Percentiles rank a stretch among this genome's conserved stretches.
Conservation (phyloP, 2,113 vertebrate species). For the Colaptes auratus region DNA sequence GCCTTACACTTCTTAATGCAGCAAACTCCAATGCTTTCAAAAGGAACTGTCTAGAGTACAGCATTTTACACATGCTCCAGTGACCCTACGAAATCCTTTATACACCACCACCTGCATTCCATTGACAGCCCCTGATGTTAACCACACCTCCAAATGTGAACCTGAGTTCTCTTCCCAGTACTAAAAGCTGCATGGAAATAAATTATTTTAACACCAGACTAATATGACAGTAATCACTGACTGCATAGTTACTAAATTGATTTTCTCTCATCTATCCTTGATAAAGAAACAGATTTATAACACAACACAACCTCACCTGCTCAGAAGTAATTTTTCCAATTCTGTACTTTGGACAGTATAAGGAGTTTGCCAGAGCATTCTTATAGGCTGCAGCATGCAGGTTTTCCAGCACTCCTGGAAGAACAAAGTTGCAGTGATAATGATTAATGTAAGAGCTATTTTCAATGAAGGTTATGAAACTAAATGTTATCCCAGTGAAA, state of each 20-base stretch:
- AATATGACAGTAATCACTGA: not conserved
- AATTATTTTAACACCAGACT: not conserved
- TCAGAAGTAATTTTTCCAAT: slow-evolving; percentile 88
- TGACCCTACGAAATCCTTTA: not conserved
- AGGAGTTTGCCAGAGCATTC: slow-evolving; percentile 88
- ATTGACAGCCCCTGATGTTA: not conserved
- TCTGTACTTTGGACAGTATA: slow-evolving; percentile 92
- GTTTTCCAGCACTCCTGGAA: slow-evolving; percentile 86
- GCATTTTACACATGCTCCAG: not conserved
- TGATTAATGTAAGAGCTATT: not conserved
- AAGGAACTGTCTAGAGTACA: not conserved
- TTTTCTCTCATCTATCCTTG: not conserved
- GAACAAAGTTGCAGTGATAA: not conserved
- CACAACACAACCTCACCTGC: slow-evolving; percentile 78
- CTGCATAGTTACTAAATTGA: not conserved
- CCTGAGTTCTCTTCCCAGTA: not conserved
- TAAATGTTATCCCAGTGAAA: not conserved
- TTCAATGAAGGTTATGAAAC: not conserved
- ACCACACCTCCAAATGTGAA: not conserved
- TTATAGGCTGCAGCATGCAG: slow-evolving; percentile 90
- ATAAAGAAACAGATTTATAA: not conserved
- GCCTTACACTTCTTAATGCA: not conserved
- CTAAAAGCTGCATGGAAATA: not conserved
- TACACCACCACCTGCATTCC: not conserved
- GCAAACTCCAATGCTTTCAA: not conserved